Evolutionary conservation across 2,797 vertebrate genomes (phyloP), one percentile per base, ranked within the genome.

Genomic region (Enteromius trimaculatus): DNA sequence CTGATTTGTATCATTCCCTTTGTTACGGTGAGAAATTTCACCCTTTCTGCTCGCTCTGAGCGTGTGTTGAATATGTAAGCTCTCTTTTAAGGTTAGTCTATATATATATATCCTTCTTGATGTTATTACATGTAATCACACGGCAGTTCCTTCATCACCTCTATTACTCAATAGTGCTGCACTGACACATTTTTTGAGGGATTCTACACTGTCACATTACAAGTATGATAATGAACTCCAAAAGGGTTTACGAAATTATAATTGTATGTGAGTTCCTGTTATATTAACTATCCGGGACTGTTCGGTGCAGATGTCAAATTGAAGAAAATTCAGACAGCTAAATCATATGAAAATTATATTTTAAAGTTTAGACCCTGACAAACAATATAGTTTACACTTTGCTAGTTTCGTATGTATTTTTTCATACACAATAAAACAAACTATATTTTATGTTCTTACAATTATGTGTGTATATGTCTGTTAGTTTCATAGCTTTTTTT

Each of bases 81-180:
- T 83, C 23, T 77, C 81, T 60, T 49, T 71, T 71, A 78, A 68
- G 19, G 58, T 65, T 74, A 65, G 42, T 68, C 81, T 58, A 17
- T 77, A 62, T 55, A 21, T 58, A 17, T 77, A 62, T 55, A 21
- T 68, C 62, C 81, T 51, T 83, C 65, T 83, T 83, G 74, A 78
- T 83, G 64, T 83, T 78, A 78, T 83, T 78, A 62, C 51, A 58
- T 58, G 26, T 34, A 78, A 78, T 78, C 76, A 83, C 74, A 49
- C 5, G 2, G 64, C 64, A 16, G 65, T 62, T 83, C 66, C 66
- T 6, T 71, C 66, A 70, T 83, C 65, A 70, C 81, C 44, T 44
- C 26, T 10, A 70, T 83, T 71, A 78, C 75, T n/a, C 66, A 71
- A 64, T 47, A 26, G 53, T 53, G 66, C 66, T 47, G 53, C 26